Evolutionary conservation across 2,888 invertebrate species (phyloP), one percentile per base, ranked within the genome.

Genomic region (Germaria angustata): DNA sequence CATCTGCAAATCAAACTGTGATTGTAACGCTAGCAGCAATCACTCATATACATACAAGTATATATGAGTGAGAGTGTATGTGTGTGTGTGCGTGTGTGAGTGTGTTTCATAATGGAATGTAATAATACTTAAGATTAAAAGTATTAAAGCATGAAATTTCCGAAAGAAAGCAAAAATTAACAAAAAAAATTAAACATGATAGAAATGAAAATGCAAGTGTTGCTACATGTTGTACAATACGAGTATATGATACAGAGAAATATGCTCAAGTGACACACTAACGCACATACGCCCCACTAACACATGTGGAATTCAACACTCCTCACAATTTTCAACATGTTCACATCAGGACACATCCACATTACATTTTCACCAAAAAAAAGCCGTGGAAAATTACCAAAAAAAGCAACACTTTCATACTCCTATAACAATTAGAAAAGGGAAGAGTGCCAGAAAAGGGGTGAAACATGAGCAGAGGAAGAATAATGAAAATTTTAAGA

Each of bases 101-200:
- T 68, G 2, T 55, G 6, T 49, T 8, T 3, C 49, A 68, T 24
- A 61, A 69, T 69, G 44, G 59, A 79, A 80, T 80, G 72, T 44
- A 73, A 61, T 68, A 73, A 68, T 51, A 61, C 72, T 73, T 80
- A 59, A 66, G 72, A 73, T 66, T 61, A 59, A 72, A 79, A 65
- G 65, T 57, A 72, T 72, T 72, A 79, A 72, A 79, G 65, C 59
- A 66, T 36, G 55, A 65, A 49, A 71, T 71, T 9, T 65, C 49
- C n/a, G 32, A 20, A 65, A 61, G 17, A n/a, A 44, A 69, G n/a
- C 7, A 34, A 24, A 46, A 17, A 22, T 22, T 11, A 41, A 28
- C 5, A 22, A 57, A 49, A 46, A 39, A 15, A 8, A 44, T 32
- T 2, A 22, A 51, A 63, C 28, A 65, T 20, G 34, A 75, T 34